Evolutionary conservation across 2,888 invertebrate genomes (phyloP), one percentile per base, ranked within the genome.

Genomic region (Pristionchus japonicus): DNA sequence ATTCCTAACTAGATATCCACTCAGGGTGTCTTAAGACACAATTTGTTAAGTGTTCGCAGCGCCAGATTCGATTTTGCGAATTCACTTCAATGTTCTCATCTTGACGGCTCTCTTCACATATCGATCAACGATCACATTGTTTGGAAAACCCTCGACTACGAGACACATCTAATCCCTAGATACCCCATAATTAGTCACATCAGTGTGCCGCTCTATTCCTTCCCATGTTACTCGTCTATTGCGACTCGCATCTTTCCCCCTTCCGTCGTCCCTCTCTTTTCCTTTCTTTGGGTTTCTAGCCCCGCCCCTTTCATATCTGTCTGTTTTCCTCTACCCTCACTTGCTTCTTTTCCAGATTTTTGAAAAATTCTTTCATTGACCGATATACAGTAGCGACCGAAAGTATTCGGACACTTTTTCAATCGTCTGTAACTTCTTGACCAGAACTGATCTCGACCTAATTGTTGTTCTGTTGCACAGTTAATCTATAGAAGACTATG

Each of bases 251-350:
- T 31, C 23, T 67, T 52, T 86, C 67, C 40, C 34, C 40, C 34
- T 31, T 47, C 67, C 86, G 20, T 47, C 86, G 40, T 86, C 86
- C 43, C 43, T 27, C 67, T n/a, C 64, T 15, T 31, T n/a, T 27
- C 15, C 37, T 47, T 27, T 47, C 67, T 17, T 49, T 23, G 13
- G 17, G 6, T 70, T 27, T n/a, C 7, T 49, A 17, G n/a, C 70
- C 34, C 40, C 86, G 61, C 86, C 49, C 67, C 7, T 67, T 86
- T 43, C 52, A 34, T 86, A 52, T 64, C 61, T 37, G 27, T 37
- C 23, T 43, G 31, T 40, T n/a, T 31, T 27, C 74, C 87, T 27
- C 49, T 49, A n/a, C 20, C 74, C 74, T 49, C 17, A 23, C 43
- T 47, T 7, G 57, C 70, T 37, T 70, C 37, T 61, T 85, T 20